Base-by-base conservation (phyloP, 1,140 invertebrate genomes). In the Orchesella cincta region DNA sequence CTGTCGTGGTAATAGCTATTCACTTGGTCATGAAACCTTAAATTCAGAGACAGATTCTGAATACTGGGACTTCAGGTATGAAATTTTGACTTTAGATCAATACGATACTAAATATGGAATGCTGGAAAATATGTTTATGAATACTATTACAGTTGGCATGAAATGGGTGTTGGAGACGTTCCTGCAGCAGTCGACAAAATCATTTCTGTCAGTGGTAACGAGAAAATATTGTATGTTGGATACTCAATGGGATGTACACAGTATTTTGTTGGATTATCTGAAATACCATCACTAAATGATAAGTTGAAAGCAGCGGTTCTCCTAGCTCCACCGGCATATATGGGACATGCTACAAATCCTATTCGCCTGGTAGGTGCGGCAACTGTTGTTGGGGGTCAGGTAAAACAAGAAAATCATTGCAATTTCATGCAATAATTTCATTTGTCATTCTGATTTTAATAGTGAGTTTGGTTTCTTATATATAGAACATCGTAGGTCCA, bases 1-100 rank as follows among this genome's bases (percentile, higher is more conserved):
- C 82, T 85, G 82, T 26, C 78, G 89, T 16, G 88, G 88, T 12
- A 89, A 88, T 80, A 85, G 79, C 29, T 89, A 88, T 80, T 86
- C 85, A 0, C 83, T 80, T 51, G 81, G 82, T 23, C 83, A 84
- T 73, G 75, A 12, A 5, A 23, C 3, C 5, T 67, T 80, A 18
- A 35, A 54, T 28, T 75, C 83, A n/a, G n/a, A n/a, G n/a, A n/a
- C n/a, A n/a, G n/a, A n/a, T n/a, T 51, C 80, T 1, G 33, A 31
- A 20, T 83, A 79, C 74, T 83, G 82, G 82, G 78, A 83, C 33
- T 83, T 83, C 76, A 82, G 81, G 81, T 83, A n/a, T 31, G 31
- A n/a, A 31, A 67, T 31, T 29, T 67, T 33, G 3, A n/a, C 33
- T 29, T 67, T 67, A 5, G 33, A 57, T 26, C 26, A 33, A 67